These are phyloP conservation scores for Baryphthengus martii DNA, from an alignment of 2,113 vertebrate species.

Conservation along the genomic window DNA sequence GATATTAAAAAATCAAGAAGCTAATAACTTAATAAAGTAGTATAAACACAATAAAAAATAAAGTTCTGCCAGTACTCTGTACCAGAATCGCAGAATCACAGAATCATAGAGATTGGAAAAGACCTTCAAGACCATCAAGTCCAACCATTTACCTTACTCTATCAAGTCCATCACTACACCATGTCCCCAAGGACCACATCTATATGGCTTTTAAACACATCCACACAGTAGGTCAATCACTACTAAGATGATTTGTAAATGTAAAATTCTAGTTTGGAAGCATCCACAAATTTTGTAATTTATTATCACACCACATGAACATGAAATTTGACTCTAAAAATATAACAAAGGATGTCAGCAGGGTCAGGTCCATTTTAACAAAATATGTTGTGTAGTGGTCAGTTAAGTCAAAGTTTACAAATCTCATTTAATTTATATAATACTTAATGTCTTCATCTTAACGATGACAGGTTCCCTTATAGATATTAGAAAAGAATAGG, in stretches of 20 bases:
- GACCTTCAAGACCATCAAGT: too few species aligned
- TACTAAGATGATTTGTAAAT: background rate
- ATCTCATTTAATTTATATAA: background rate
- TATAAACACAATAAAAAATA: background rate
- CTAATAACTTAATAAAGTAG: background rate
- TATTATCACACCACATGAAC: background rate
- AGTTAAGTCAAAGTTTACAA: background rate
- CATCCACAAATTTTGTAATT: background rate
- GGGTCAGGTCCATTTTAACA: background rate
- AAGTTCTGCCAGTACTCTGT: background rate
- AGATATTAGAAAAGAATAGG: background rate
- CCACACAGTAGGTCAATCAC: background rate
- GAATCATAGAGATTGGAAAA: too few species aligned
- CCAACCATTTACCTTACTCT: too few species aligned
- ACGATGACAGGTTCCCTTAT: background rate
- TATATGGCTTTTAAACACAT: too few species aligned
- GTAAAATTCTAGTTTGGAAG: background rate
- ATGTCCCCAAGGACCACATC: too few species aligned
- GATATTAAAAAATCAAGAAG: background rate
- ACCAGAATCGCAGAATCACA: too few species aligned
- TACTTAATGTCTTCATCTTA: background rate
- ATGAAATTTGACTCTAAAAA: background rate
- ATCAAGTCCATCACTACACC: too few species aligned
- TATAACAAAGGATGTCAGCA: background rate
- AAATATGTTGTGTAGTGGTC: background rate